Evolutionary conservation across 37 sponge, comb jelly and placozoan species (phyloP).

Genomic region (Bolinopsis microptera): DNA sequence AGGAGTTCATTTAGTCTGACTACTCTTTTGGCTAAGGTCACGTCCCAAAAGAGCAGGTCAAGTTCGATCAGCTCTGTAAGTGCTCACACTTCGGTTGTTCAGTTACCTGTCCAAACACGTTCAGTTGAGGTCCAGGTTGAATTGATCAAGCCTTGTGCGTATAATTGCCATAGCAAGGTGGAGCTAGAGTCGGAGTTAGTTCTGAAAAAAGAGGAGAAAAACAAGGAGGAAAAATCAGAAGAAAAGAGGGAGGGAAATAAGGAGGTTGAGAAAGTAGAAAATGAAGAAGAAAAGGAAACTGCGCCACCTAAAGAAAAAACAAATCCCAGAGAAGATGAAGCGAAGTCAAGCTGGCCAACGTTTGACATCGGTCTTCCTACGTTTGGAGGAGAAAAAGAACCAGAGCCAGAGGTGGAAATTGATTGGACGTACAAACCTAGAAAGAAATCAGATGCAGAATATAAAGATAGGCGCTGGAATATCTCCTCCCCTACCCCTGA

Average conservation of each 20-base stretch:
- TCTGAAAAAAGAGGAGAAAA: too few species aligned
- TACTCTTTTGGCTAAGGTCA: background rate
- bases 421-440: background rate
- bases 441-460: background rate
- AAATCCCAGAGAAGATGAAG: background rate
- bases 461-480: background rate
- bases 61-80: background rate
- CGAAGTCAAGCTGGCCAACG: background rate
- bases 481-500: background rate
- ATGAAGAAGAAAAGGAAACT: background rate
- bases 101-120: background rate
- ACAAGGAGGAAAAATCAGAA: background rate
- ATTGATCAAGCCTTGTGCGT: background rate
- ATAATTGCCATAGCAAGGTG: background rate
- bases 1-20: background rate
- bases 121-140: constrained; percentile 1
- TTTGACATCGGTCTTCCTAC: background rate
- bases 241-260: background rate
- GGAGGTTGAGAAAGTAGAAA: background rate
- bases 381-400: background rate
- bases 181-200: too few species aligned
- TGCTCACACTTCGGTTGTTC: background rate
- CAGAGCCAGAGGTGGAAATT: background rate
- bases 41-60: background rate
- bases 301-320: background rate